These are phyloP conservation scores for Megaptera novaeangliae DNA, from an alignment of 2,113 vertebrate genomes.

Conservation along the genomic window DNA sequence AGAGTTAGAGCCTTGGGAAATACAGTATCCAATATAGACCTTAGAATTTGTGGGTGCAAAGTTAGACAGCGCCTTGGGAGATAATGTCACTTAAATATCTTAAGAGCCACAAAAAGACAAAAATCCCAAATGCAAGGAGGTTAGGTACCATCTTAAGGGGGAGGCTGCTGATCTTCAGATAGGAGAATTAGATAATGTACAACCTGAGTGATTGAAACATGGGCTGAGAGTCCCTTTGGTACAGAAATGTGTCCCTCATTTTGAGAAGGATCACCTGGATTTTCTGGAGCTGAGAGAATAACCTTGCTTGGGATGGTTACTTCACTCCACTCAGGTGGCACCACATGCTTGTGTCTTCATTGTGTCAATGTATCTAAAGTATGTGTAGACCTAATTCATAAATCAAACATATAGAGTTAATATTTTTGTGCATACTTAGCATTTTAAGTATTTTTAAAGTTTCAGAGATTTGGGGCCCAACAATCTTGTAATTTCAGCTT, in stretches of 20 bases:
- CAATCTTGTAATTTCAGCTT: neutral
- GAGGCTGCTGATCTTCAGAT: neutral
- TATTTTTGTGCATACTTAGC: neutral
- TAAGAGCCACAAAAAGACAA: neutral
- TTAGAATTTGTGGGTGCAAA: neutral
- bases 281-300: neutral
- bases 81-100: neutral
- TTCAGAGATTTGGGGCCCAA: neutral
- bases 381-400: neutral
- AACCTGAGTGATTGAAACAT: neutral
- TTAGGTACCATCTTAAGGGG: neutral
- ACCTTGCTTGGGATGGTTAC: neutral
- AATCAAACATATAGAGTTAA: neutral
- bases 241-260: neutral
- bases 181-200: neutral
- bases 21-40: no score
- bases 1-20: neutral
- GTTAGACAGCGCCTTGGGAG: neutral
- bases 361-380: neutral
- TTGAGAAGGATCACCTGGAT: neutral
- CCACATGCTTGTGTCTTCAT: neutral
- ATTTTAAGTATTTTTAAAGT: neutral
- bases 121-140: neutral
- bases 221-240: neutral
- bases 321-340: neutral